Conservation (phyloP, 2,888 invertebrate genomes). For the Metalampra italica region DNA sequence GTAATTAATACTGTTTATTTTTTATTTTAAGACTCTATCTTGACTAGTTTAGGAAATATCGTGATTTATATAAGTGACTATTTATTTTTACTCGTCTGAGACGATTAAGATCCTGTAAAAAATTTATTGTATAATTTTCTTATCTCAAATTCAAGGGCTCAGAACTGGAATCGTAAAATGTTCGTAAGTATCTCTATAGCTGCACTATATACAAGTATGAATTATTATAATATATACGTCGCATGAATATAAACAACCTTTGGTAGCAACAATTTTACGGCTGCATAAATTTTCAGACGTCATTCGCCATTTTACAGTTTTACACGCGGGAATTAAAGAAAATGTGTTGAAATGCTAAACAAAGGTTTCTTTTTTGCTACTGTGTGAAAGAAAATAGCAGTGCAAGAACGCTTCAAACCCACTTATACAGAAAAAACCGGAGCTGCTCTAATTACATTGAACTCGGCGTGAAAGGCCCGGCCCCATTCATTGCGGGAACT, state of each 20-base stretch:
- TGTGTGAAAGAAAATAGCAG: constrained; percentile 32
- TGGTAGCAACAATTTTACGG: background rate
- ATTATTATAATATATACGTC: background rate
- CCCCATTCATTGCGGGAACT: constrained; percentile 53
- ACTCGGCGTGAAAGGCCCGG: constrained; percentile 54
- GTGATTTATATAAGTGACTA: too few relatives aligned
- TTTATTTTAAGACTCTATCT: too few relatives aligned
- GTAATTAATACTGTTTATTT: too few relatives aligned
- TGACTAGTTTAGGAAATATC: too few relatives aligned
- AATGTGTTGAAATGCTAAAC: background rate
- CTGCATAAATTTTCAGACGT: background rate
- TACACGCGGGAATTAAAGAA: background rate
- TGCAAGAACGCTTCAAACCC: constrained; percentile 49
- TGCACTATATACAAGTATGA: too few relatives aligned
- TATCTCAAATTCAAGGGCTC: too few relatives aligned
- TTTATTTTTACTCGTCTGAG: too few relatives aligned
- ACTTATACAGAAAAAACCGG: constrained; percentile 58
- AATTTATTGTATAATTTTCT: too few relatives aligned
- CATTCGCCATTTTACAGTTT: background rate
- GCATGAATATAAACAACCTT: background rate
- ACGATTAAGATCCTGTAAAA: too few relatives aligned
- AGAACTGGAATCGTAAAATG: too few relatives aligned
- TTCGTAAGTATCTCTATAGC: too few relatives aligned
- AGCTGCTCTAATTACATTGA: constrained; percentile 69
- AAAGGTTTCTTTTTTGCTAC: background rate